phyloP scores from a whole-genome alignment of 2,888 invertebrate genomes.

The Mythimna vitellina region DNA sequence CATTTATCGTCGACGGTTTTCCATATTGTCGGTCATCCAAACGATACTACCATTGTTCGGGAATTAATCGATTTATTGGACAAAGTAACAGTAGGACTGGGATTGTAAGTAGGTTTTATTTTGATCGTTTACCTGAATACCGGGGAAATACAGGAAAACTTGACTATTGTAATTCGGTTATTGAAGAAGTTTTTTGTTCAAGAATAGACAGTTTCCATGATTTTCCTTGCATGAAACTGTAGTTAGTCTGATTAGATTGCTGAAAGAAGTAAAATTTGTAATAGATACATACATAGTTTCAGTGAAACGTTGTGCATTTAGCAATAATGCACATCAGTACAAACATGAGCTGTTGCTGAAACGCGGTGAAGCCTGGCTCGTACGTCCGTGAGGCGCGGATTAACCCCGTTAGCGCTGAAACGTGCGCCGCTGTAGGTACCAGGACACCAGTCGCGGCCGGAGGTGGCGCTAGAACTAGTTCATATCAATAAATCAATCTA shows the following conservation, averaged over 20 bases:
- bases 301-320: constrained; percentile 18
- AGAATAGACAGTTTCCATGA: background rate
- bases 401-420: constrained; percentile 56
- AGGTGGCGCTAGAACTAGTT: constrained; percentile 31
- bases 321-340: constrained; percentile 21
- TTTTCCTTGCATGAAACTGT: background rate
- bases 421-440: constrained; percentile 30
- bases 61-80: background rate
- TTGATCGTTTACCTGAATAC: background rate
- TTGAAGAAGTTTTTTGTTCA: background rate
- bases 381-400: constrained; percentile 39
- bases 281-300: constrained; percentile 4
- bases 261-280: constrained; percentile 20
- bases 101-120: background rate
- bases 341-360: constrained; percentile 30
- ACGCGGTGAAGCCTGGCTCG: constrained; percentile 49
- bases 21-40: constrained; percentile 13
- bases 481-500: constrained; percentile 42
- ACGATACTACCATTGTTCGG: constrained; percentile 7
- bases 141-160: background rate
- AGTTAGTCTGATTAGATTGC: background rate
- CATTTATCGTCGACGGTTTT: background rate
- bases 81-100: background rate
- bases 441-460: constrained; percentile 28
- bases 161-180: background rate